phyloP scores from a whole-genome alignment of 2,888 invertebrate genomes.

The Cynaeus angustus region DNA sequence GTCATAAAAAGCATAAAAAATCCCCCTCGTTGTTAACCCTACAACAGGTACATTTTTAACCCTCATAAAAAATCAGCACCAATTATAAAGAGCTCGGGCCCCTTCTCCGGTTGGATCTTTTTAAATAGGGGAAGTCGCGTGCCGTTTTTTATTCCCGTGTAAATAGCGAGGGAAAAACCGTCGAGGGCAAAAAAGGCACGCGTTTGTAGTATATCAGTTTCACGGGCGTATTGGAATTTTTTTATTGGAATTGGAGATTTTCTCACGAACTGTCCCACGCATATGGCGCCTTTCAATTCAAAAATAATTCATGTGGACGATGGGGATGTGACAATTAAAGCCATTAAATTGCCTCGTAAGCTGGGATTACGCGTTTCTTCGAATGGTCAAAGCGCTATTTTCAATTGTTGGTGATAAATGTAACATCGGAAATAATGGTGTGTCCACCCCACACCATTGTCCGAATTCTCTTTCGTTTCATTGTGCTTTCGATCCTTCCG shows the following conservation, averaged over 20 bases:
- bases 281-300: conserved; percentile 35
- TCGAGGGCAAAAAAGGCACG: conserved; percentile 27
- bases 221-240: conserved; percentile 34
- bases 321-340: conserved; percentile 62
- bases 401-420: conserved; percentile 59
- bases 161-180: conserved; percentile 23
- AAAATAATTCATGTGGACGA: conserved; percentile 45
- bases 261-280: conserved; percentile 43
- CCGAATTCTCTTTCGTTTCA: conserved; percentile 47
- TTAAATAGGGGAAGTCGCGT: conserved; percentile 53
- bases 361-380: conserved; percentile 64
- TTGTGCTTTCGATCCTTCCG: conserved; percentile 48
- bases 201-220: conserved; percentile 25
- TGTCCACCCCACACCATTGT: conserved; percentile 53
- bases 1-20: conserved; percentile 61
- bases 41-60: conserved; percentile 43
- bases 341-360: conserved; percentile 65
- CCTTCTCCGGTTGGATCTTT: conserved; percentile 17
- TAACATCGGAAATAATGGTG: conserved; percentile 56
- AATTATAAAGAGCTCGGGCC: conserved; percentile 21
- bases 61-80: conserved; percentile 31
- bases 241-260: conserved; percentile 31
- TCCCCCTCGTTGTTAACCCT: conserved; percentile 53
- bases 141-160: conserved; percentile 48
- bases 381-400: conserved; percentile 55